Conservation (phyloP, 2,797 vertebrate species). For the Poeciliopsis paucimaculata region DNA sequence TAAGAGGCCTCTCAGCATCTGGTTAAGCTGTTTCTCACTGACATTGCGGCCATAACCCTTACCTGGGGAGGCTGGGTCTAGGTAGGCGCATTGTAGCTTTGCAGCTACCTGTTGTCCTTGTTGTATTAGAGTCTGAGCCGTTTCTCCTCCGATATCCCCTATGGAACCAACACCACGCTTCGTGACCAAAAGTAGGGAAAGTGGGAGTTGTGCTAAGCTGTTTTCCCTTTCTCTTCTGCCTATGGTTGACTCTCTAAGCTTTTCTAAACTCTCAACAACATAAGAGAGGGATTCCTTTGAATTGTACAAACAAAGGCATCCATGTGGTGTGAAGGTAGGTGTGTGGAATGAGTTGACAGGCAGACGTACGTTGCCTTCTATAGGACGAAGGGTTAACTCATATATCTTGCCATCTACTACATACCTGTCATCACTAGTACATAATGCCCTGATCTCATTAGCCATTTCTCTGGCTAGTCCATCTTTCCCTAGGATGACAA, state of each 20-base stretch:
- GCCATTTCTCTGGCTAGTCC: slow-evolving; percentile 94
- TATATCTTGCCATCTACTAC: slow-evolving; percentile 94
- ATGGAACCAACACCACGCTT: slow-evolving; percentile 89
- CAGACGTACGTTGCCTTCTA: slow-evolving; percentile 96
- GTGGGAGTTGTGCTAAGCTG: slow-evolving; percentile 84
- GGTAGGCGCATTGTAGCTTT: slow-evolving; percentile 90
- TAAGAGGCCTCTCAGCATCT: slow-evolving; percentile 88
- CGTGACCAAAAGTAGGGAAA: slow-evolving; percentile 91
- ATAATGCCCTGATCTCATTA: slow-evolving; percentile 95
- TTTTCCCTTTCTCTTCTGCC: slow-evolving; percentile 88
- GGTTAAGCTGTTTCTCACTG: slow-evolving; percentile 93
- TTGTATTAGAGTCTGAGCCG: slow-evolving; percentile 90
- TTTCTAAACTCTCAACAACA: slow-evolving; percentile 95
- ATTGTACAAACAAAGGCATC: slow-evolving; percentile 97
- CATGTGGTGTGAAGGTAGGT: slow-evolving; percentile 93
- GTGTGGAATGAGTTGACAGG: slow-evolving; percentile 98
- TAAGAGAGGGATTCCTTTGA: slow-evolving; percentile 96
- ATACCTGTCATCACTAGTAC: slow-evolving; percentile 93
- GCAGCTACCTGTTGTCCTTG: slow-evolving; percentile 92
- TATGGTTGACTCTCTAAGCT: slow-evolving; percentile 87
- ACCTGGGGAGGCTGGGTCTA: slow-evolving; percentile 91
- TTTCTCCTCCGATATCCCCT: slow-evolving; percentile 90
- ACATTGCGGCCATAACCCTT: slow-evolving; percentile 92
- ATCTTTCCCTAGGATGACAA: slow-evolving; percentile 97
- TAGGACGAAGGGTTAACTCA: slow-evolving; percentile 91